These are phyloP conservation scores for Oreochromis tanganicae DNA, from an alignment of 2,113 vertebrate species.

Conservation along the genomic window DNA sequence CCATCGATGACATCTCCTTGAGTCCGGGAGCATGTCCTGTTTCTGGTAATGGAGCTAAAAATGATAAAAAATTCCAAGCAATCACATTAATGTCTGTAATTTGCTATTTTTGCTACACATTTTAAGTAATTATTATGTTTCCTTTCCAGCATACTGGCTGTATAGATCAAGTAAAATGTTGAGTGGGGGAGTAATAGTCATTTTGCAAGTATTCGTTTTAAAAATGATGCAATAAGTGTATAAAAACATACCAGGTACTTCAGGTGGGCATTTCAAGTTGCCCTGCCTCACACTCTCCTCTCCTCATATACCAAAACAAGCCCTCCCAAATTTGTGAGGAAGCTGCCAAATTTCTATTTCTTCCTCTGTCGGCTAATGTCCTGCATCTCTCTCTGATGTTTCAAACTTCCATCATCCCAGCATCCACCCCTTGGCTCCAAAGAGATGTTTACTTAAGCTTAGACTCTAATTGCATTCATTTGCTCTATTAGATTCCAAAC, in stretches of 20 bases:
- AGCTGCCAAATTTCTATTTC: neutral
- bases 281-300: neutral
- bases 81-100: neutral
- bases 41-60: slow-evolving; percentile 51
- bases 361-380: neutral
- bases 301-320: neutral
- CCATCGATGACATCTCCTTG: slow-evolving; percentile 67
- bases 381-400: neutral
- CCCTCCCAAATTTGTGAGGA: neutral
- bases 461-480: neutral
- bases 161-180: neutral
- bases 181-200: neutral
- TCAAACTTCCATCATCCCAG: neutral
- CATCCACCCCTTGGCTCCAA: neutral
- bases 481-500: neutral
- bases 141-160: neutral
- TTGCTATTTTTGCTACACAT: neutral
- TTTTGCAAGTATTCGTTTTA: neutral
- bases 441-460: neutral
- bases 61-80: neutral
- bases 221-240: neutral
- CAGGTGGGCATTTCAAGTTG: neutral
- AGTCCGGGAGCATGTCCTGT: slow-evolving; percentile 47
- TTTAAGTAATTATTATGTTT: neutral
- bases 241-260: neutral